Evolutionary conservation across 1,140 invertebrate species (phyloP), one percentile per base, ranked within the genome.

Genomic region (Eumeta japonica): DNA sequence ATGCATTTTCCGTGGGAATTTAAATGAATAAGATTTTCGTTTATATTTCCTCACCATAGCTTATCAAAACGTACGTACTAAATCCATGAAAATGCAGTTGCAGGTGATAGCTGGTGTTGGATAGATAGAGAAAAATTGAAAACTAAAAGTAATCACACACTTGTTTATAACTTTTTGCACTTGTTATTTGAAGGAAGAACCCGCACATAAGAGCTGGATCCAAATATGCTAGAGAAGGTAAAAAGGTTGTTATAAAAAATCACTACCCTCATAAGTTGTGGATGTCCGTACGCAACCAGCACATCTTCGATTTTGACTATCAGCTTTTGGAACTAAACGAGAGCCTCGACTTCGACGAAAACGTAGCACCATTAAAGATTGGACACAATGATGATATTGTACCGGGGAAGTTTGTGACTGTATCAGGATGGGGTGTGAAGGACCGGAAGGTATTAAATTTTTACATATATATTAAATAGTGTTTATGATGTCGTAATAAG

Each of bases 351-450:
- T 65, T 56, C 18, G 53, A 61, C 30, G 55, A 60, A 3, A 62
- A 63, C 2, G 35, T 66, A 2, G 64, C 66, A 20, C 59, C 68
- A 1, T 38, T 73, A 0, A 71, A 68, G 33, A 41, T 73, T 15
- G 68, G 54, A 2, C 57, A 55, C 37, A 59, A 65, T 1, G 58
- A 68, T 24, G 65, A 73, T 30, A 71, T 73, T 65, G 50, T 62
- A 1, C 53, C 71, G 19, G 62, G 64, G 0, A 73, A 70, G 38
- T 48, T 67, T 0, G 33, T 73, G 1, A 65, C 65, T 0, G 65
- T 73, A 0, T 66, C 65, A 31, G 68, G 68, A 9, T 73, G 68
- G 68, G 68, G 68, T n/a, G n/a, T n/a, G n/a, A n/a, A n/a, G n/a
- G n/a, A n/a, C n/a, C 20, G n/a, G n/a, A n/a, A n/a, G n/a, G n/a